phyloP scores from a whole-genome alignment of 2,888 invertebrate genomes.

The Cataglyphis albicans region DNA sequence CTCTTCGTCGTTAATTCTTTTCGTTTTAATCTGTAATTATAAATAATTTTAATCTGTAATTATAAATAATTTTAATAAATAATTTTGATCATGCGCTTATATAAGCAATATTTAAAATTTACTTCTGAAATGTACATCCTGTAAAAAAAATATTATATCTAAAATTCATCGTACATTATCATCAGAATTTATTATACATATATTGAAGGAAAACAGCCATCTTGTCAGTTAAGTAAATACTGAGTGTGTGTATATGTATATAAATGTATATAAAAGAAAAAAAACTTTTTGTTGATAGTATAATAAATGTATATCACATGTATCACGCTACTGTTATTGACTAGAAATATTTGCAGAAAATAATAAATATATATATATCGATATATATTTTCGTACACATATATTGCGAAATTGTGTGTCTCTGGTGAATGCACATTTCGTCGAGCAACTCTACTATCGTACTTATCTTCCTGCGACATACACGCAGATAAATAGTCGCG shows the following conservation, averaged over 20 bases:
- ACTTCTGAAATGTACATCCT: neutral
- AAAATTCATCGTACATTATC: neutral
- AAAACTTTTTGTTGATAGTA: neutral
- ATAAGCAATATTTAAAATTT: neutral
- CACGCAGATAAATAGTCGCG: neutral
- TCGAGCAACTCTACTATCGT: constrained; percentile 12
- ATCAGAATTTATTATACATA: neutral
- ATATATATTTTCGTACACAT: neutral
- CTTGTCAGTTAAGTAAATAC: neutral
- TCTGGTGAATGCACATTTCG: neutral
- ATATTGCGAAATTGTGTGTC: neutral
- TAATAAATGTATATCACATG: neutral
- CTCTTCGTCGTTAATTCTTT: neutral
- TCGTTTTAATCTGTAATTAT: neutral
- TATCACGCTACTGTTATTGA: neutral
- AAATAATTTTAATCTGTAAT: no score
- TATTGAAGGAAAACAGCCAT: neutral
- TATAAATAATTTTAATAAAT: no score
- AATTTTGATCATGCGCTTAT: neutral
- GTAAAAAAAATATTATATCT: neutral
- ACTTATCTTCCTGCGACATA: constrained; percentile 27
- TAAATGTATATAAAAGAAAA: neutral
- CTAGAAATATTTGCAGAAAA: neutral
- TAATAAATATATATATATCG: neutral
- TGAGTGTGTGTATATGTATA: neutral